Evolutionary conservation across 1,140 invertebrate genomes (phyloP).

Genomic region (Sminthurides bifidus): DNA sequence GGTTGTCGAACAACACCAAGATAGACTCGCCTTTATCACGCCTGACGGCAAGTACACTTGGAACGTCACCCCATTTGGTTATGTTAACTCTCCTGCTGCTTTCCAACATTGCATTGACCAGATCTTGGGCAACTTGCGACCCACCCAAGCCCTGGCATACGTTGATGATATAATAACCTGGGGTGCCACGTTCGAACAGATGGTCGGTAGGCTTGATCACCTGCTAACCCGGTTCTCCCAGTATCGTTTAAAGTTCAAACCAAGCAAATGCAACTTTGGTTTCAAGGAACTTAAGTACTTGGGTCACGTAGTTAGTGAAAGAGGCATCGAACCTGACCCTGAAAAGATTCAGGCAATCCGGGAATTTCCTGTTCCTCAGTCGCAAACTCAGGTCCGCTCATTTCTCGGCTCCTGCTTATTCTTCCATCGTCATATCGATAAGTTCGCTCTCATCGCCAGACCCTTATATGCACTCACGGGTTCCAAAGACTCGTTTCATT

Average conservation of each 20-base stretch:
- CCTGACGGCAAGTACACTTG: no score
- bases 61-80: no score
- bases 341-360: constrained; percentile 36
- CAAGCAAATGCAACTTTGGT: constrained; percentile 35
- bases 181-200: no score
- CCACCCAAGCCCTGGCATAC: no score
- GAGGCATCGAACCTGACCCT: constrained; percentile 34
- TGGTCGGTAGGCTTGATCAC: no score
- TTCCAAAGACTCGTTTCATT: constrained; percentile 2
- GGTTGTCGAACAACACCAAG: no score
- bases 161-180: no score
- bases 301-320: constrained; percentile 34
- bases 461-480: constrained; percentile 25
- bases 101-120: no score
- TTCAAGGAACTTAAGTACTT: constrained; percentile 35
- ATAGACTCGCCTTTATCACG: no score
- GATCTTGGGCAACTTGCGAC: no score
- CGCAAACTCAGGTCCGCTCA: constrained; percentile 34
- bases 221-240: no score
- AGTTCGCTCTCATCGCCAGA: constrained; percentile 33
- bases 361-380: constrained; percentile 32
- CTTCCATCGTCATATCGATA: constrained; percentile 36
- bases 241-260: constrained; percentile 31
- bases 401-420: constrained; percentile 34
- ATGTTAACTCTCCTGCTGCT: no score